Percentiles rank a stretch among this genome's conserved stretches.
Conservation (phyloP, 2,888 invertebrate species). For the Aphrophora alni region DNA sequence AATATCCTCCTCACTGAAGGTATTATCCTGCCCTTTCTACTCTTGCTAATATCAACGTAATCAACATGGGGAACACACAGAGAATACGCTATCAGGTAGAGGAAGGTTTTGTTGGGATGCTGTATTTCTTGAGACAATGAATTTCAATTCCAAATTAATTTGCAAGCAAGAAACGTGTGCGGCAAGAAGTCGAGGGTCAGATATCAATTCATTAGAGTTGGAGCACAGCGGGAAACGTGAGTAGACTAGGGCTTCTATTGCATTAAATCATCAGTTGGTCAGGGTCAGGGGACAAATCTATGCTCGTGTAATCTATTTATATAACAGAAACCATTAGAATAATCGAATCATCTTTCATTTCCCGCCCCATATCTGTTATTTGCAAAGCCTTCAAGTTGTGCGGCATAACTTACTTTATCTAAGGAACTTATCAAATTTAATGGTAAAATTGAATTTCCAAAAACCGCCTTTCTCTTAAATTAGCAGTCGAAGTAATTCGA, state of each 20-base stretch:
- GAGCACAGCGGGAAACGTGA: conserved; percentile 11
- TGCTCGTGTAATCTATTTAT: not conserved
- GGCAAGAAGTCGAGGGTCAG: conserved; percentile 23
- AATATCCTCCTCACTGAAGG: no score
- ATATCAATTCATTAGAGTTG: conserved; percentile 14
- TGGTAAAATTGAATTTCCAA: no score
- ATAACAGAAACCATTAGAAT: not conserved
- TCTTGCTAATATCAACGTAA: not conserved
- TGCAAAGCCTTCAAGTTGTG: no score
- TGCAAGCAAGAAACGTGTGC: conserved; percentile 27
- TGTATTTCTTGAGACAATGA: conserved; percentile 43
- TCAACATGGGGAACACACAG: not conserved
- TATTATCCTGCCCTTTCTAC: not conserved
- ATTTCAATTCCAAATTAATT: conserved; percentile 52
- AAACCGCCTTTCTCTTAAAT: no score
- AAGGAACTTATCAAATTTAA: no score
- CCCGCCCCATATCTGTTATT: no score
- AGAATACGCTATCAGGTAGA: not conserved
- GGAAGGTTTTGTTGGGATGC: not conserved
- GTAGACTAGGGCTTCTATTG: not conserved
- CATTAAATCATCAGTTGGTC: not conserved
- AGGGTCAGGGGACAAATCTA: no score
- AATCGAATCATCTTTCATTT: not conserved
- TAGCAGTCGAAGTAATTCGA: no score
- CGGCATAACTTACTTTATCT: no score